A percentile compares a stretch with the other conserved stretches of the same genome.
Conservation (phyloP, 2,113 vertebrate genomes). For the Scalopus aquaticus region DNA sequence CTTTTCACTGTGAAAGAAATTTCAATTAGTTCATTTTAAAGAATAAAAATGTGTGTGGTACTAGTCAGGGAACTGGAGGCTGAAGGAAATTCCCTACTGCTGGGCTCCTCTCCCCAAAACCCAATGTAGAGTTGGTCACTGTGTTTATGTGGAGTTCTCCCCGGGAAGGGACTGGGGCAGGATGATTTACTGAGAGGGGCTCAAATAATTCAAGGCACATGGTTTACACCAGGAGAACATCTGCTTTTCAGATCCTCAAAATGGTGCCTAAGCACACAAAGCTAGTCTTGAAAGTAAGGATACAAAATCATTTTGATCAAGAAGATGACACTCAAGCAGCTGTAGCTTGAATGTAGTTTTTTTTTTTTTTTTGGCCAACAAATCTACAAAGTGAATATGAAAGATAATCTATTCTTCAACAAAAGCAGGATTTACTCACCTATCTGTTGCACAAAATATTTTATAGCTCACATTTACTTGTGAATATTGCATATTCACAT, state of each 20-base stretch:
- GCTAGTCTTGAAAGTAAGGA: conserved; percentile 31
- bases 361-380: neutral
- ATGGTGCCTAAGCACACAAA: neutral
- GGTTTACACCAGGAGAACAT: conserved; percentile 55
- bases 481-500: neutral
- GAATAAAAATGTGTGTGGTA: neutral
- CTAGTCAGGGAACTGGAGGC: neutral
- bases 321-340: neutral
- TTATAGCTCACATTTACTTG: neutral
- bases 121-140: neutral
- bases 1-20: neutral
- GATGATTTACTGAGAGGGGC: neutral
- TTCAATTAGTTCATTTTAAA: neutral
- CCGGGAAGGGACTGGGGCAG: neutral
- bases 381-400: neutral
- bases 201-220: conserved; percentile 49
- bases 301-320: neutral
- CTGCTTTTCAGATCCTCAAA: conserved; percentile 61
- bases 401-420: neutral
- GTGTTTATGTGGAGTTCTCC: neutral
- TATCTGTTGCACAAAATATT: neutral
- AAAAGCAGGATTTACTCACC: neutral
- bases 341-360: neutral
- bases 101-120: neutral
- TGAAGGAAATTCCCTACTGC: neutral